phyloP scores from a whole-genome alignment of 2,888 invertebrate genomes.

The Urechis unicinctus region DNA sequence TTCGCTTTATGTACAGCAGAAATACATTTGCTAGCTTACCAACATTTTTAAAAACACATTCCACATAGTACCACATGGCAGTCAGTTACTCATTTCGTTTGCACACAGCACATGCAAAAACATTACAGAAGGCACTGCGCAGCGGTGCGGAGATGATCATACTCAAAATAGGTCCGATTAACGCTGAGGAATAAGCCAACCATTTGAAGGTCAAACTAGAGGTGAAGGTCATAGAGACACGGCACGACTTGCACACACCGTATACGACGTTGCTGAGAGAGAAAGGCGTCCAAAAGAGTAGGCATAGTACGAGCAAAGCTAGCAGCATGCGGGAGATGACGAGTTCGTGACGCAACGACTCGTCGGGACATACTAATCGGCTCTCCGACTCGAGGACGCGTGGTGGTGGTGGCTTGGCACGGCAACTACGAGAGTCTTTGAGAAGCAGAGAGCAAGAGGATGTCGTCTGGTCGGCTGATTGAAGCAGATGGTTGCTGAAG shows the following conservation, averaged over 20 bases:
- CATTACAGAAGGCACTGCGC: slow-evolving; percentile 10
- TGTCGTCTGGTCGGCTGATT: no score
- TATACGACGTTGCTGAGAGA: slow-evolving; percentile 17
- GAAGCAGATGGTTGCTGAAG: no score
- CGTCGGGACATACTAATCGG: no score
- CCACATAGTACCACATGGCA: no score
- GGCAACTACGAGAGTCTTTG: no score
- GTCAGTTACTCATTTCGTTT: not conserved
- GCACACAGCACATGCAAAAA: slow-evolving; percentile 6
- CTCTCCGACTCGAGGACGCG: no score
- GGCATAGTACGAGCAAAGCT: slow-evolving; percentile 7
- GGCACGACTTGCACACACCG: slow-evolving; percentile 14
- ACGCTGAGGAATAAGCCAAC: slow-evolving; percentile 20
- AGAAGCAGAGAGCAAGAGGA: no score
- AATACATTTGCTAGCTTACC: no score
- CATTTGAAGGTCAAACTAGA: slow-evolving; percentile 19
- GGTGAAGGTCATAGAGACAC: slow-evolving; percentile 12
- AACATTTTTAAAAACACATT: no score
- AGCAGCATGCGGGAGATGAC: slow-evolving; percentile 10
- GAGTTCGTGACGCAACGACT: slow-evolving; percentile 13
- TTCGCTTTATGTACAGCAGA: no score
- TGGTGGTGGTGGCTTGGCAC: no score
- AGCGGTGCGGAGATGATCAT: slow-evolving; percentile 10
- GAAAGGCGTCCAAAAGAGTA: slow-evolving; percentile 18
- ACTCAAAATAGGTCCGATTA: slow-evolving; percentile 16